Percentiles rank a stretch among this genome's conserved stretches.
Evolutionary conservation across 2,888 invertebrate species (phyloP).

Genomic region (Aleiodes alternator): DNA sequence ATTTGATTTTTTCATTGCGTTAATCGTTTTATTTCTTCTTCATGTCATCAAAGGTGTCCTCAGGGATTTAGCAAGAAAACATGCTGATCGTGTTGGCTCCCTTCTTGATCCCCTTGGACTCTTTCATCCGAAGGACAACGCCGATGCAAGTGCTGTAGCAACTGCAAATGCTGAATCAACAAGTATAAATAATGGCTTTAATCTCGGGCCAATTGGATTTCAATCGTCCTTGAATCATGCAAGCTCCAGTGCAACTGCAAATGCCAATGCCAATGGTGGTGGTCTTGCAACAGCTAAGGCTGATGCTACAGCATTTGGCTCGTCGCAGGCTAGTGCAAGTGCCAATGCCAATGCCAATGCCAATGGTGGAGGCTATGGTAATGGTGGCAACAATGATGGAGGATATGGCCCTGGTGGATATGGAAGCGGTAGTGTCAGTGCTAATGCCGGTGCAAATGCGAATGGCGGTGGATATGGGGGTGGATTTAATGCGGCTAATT

Average conservation of each 20-base stretch:
- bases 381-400: slow-evolving; percentile 44
- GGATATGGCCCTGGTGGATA: slow-evolving; percentile 25
- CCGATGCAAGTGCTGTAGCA: slow-evolving; percentile 32
- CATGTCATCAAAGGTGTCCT: slow-evolving; percentile 52
- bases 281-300: slow-evolving; percentile 51
- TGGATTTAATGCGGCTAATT: slow-evolving; percentile 21
- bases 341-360: slow-evolving; percentile 49
- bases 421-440: slow-evolving; percentile 15
- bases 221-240: slow-evolving; percentile 58
- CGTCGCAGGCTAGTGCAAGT: slow-evolving; percentile 49
- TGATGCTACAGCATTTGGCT: slow-evolving; percentile 41
- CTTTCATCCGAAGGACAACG: slow-evolving; percentile 53
- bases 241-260: slow-evolving; percentile 59
- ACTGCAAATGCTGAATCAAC: slow-evolving; percentile 57
- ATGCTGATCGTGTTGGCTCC: slow-evolving; percentile 44
- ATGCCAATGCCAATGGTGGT: slow-evolving; percentile 52
- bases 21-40: slow-evolving; percentile 25
- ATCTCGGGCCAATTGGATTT: slow-evolving; percentile 65
- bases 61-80: slow-evolving; percentile 32
- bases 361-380: slow-evolving; percentile 36
- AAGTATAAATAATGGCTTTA: slow-evolving; percentile 58
- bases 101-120: slow-evolving; percentile 67
- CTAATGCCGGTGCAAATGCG: slow-evolving; percentile 11
- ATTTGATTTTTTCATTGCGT: neutral
- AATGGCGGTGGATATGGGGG: slow-evolving; percentile 33